Evolutionary conservation across 2,113 vertebrate species (phyloP).

Genomic region (Oxyruncus cristatus): DNA sequence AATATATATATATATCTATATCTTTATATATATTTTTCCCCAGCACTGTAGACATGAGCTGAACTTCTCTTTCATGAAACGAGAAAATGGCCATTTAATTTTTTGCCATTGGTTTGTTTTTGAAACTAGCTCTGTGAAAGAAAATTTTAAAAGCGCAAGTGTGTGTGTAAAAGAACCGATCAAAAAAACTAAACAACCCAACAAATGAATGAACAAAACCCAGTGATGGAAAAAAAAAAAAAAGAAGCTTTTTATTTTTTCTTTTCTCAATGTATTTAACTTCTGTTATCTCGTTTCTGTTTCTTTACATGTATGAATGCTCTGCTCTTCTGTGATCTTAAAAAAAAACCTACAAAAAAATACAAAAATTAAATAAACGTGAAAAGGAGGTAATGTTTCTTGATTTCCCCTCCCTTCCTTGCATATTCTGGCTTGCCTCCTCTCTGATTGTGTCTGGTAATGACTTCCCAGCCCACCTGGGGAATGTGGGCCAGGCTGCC

Average conservation of each 20-base stretch:
- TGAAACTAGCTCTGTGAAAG: constrained; percentile 74
- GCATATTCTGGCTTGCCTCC: not conserved
- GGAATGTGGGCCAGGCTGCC: not conserved
- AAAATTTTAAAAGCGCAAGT: constrained; percentile 66
- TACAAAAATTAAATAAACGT: constrained; percentile 80
- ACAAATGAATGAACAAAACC: constrained; percentile 24
- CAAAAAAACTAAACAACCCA: not conserved
- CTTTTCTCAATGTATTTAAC: constrained; percentile 80
- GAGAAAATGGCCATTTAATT: constrained; percentile 72
- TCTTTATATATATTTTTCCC: constrained; percentile 79
- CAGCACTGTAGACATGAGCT: constrained; percentile 78
- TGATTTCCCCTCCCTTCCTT: constrained; percentile 38
- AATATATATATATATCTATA: constrained; percentile 81
- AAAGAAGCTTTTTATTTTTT: constrained; percentile 70
- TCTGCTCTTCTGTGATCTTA: constrained; percentile 85
- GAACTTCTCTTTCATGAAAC: constrained; percentile 74
- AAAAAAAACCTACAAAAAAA: constrained; percentile 67
- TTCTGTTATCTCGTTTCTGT: constrained; percentile 81
- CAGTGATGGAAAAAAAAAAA: constrained; percentile 21
- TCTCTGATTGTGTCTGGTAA: not conserved
- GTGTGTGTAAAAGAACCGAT: constrained; percentile 60
- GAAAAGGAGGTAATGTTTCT: constrained; percentile 70
- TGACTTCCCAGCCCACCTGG: not conserved
- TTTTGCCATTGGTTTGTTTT: constrained; percentile 70
- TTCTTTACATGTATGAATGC: constrained; percentile 83